Evolutionary conservation across 2,797 vertebrate species (phyloP).

Genomic region (Hydrocynus forskahlii): DNA sequence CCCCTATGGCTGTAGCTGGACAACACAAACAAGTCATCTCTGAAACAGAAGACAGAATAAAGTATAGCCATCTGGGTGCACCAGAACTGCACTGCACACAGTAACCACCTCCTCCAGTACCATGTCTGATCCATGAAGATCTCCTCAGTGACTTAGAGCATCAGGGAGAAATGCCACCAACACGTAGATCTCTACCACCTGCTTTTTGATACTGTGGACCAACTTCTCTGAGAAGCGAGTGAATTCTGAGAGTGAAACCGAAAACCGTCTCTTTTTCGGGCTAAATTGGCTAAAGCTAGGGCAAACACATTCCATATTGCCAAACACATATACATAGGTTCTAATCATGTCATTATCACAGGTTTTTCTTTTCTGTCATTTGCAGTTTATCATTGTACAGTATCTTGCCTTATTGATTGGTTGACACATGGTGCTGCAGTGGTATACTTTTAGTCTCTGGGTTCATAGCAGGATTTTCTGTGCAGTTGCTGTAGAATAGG

Average conservation of each 20-base stretch:
- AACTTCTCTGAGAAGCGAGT: conserved; percentile 23
- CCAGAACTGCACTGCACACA: neutral
- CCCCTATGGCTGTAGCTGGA: neutral
- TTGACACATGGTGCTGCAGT: conserved; percentile 55
- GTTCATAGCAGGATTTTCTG: conserved; percentile 31
- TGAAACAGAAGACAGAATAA: neutral
- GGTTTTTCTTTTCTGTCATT: neutral
- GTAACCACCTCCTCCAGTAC: neutral
- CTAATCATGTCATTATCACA: conserved; percentile 18
- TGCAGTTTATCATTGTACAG: conserved; percentile 34
- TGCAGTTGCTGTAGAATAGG: conserved; percentile 33
- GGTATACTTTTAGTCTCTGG: conserved; percentile 23
- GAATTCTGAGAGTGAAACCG: conserved; percentile 7
- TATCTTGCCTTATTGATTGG: conserved; percentile 56
- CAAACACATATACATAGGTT: conserved; percentile 19
- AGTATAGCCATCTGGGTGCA: conserved; percentile 2
- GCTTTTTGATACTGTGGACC: neutral
- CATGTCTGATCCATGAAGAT: conserved; percentile 5
- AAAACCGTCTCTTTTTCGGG: conserved; percentile 10
- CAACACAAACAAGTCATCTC: neutral
- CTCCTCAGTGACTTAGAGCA: neutral
- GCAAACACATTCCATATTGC: conserved; percentile 21
- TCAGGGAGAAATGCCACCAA: neutral
- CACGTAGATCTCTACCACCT: neutral
- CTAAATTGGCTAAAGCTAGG: neutral